A percentile compares a stretch with the other conserved stretches of the same genome.
Conservation (phyloP, 2,888 invertebrate genomes). For the Drosophila infuscata region DNA sequence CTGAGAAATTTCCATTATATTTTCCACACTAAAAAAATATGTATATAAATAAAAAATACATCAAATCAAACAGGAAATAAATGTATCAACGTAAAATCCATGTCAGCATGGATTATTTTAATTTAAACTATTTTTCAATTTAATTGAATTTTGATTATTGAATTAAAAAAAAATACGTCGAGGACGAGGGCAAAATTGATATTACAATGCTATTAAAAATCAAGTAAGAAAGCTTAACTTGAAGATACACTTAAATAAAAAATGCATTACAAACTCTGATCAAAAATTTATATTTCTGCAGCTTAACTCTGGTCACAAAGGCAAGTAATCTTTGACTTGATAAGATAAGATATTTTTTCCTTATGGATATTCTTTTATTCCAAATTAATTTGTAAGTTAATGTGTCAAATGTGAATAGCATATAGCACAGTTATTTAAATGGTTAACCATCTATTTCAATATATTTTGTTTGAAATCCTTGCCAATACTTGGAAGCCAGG, state of each 20-base stretch:
- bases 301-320: no score
- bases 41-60: neutral
- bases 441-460: neutral
- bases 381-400: neutral
- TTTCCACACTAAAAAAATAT: neutral
- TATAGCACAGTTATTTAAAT: neutral
- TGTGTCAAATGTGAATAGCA: neutral
- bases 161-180: no score
- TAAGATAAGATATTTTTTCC: neutral
- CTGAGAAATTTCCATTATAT: neutral
- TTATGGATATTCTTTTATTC: no score
- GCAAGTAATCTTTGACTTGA: neutral
- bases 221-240: neutral
- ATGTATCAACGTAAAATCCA: neutral
- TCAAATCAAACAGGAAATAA: neutral
- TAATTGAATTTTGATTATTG: neutral
- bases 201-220: neutral
- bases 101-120: neutral
- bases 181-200: neutral
- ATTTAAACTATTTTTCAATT: neutral
- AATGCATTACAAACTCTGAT: no score
- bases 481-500: neutral
- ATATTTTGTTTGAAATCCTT: neutral
- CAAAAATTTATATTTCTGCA: neutral
- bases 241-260: no score